phyloP scores from a whole-genome alignment of 1,140 invertebrate genomes.

The Heliconius nattereri region DNA sequence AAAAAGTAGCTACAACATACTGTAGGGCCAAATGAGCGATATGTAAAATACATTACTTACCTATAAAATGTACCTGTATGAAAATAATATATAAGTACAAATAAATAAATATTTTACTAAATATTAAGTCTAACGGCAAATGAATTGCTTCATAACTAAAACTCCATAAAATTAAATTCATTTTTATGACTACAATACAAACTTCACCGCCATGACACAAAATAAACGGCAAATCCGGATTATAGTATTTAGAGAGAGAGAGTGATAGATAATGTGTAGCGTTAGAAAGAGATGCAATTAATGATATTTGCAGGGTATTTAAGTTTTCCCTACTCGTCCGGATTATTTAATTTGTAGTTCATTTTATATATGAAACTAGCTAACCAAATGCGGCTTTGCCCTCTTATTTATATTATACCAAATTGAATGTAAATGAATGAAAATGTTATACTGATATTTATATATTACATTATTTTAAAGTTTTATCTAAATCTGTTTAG shows the following conservation, averaged over 20 bases:
- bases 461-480: too few species aligned
- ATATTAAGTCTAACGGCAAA: neutral
- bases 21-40: too few species aligned
- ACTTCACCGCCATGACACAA: too few species aligned
- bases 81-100: neutral
- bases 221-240: slow-evolving; percentile 2
- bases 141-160: neutral
- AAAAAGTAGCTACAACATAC: too few species aligned
- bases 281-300: slow-evolving; percentile 1
- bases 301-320: neutral
- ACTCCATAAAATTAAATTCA: neutral
- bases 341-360: neutral
- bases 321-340: neutral
- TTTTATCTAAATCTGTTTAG: too few species aligned
- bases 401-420: too few species aligned
- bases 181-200: too few species aligned
- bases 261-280: neutral
- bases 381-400: too few species aligned
- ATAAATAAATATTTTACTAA: neutral
- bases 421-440: too few species aligned
- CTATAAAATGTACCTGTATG: neutral
- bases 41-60: too few species aligned
- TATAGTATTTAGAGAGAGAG: neutral
- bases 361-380: too few species aligned
- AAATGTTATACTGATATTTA: too few species aligned